Evolutionary conservation across 1,140 invertebrate species (phyloP), one percentile per base, ranked within the genome.

Genomic region (Colletes latitarsis): DNA sequence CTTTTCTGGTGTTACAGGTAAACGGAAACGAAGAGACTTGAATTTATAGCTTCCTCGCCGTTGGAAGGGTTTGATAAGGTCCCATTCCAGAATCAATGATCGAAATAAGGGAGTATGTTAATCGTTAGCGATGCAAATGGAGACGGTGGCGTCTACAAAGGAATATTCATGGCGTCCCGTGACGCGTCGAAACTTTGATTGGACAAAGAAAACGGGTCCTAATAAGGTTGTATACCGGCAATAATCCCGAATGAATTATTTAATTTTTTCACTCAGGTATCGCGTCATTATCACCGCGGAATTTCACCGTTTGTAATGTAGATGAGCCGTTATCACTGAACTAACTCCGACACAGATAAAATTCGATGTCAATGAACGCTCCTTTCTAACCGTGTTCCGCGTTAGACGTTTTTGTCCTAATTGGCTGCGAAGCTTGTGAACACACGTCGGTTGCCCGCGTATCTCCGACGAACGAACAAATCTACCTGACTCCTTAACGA

Each of bases 341-440:
- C 53, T 53, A 62, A 85, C 83, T 84, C 75, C 73, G 62, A 58
- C 49, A 57, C 72, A 84, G 82, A 85, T 85, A 85, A 85, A 84
- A 39, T 85, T 81, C 66, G 72, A 77, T 77, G 82, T 81, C 82
- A 84, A 85, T 41, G 83, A 84, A 85, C 82, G 83, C 62, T 43
- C 62, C 41, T 62, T 84, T 81, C 69, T 41, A 64, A 66, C 69
- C 69, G 76, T 43, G 39, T 30, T 52, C 49, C 69, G 60, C 63
- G 57, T 79, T 46, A 73, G 77, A 64, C 60, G 21, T 46, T 64
- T 79, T 63, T 39, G 41, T 73, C 70, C 77, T 79, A 79, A 79
- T 79, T 79, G 70, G 70, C 77, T 21, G 52, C 46, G 67, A 43
- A 55, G 15, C 58, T 46, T 21, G 69, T 73, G 49, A 68, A 21